Evolutionary conservation across 1,140 invertebrate species (phyloP), one percentile per base, ranked within the genome.

Genomic region (Vanessa tameamea): DNA sequence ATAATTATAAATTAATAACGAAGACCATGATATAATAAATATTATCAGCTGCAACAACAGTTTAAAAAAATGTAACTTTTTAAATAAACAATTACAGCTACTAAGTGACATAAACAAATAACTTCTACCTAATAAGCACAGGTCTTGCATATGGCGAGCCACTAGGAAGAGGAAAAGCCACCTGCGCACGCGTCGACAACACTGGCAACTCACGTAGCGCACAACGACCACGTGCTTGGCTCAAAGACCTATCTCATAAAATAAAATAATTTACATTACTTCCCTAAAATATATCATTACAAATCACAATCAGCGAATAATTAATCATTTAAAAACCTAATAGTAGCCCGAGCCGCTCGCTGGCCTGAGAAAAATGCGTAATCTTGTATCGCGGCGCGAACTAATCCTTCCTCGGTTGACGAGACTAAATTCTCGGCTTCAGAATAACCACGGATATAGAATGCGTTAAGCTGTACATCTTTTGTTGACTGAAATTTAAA

Each of bases 391-490:
- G 89, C 89, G 7, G 89, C 88, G 2, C 89, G 80, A 2, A 84
- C 80, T 14, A 91, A 50, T 0, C 91, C 91, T 69, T 91, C 89
- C 61, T 88, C 89, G 0, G 86, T 82, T 14, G 89, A 86, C 0
- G 88, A 79, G 43, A 91, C 91, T 66, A 92, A 73, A 15, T 92
- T 91, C 50, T 91, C 87, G 0, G 91, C 87, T 63, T 90, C 84
- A 0, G 89, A 91, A 65, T 92, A 92, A 8, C 91, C 91, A n/a
- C 91, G 83, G 20, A 92, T 92, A 72, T 92, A 92, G 69, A 92
- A 91, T 9, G 84, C 88, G 61, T 92, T 92, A 12, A 92, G 69
- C 67, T 91, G 86, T 2, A 84, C 82, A 66, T 92, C 91, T 78
- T 88, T 91, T n/a, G 91, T 92, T 8, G 89, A 91, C 91, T 92